phyloP scores from a whole-genome alignment of 2,113 vertebrate genomes.

The Pituophis catenifer region DNA sequence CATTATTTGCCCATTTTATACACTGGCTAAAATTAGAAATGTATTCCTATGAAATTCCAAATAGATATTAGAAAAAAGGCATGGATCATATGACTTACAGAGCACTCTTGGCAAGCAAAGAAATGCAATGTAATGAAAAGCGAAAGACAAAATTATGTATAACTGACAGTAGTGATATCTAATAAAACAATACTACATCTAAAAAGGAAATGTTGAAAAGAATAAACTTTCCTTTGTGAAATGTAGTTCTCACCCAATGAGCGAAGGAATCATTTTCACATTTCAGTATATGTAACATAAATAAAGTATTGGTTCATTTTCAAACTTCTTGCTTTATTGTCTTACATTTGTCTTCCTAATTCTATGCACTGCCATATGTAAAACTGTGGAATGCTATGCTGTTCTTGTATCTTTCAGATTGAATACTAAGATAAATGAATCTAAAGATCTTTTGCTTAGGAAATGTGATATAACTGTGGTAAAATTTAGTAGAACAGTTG shows the following conservation, averaged over 20 bases:
- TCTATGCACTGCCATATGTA: not conserved
- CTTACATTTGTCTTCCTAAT: not conserved
- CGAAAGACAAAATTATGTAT: not conserved
- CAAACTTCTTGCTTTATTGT: not conserved
- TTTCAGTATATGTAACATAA: not conserved
- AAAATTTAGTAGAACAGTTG: not conserved
- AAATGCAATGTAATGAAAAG: not conserved
- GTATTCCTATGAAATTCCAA: constrained; percentile 10
- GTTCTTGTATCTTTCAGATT: not conserved
- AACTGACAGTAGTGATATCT: not conserved
- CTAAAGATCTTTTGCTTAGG: not conserved
- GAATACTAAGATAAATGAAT: not conserved
- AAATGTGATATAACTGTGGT: not conserved
- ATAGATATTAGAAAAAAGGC: not conserved
- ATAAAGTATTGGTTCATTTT: not conserved
- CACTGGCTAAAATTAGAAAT: not conserved
- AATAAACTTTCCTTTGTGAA: constrained; percentile 7
- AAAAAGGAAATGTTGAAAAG: constrained; percentile 6
- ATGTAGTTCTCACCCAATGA: not conserved
- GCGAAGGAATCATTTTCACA: not conserved
- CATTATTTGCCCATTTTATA: not conserved
- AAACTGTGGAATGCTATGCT: not conserved
- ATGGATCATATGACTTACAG: not conserved
- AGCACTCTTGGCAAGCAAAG: not conserved
- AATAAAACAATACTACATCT: not conserved